Percentiles rank a stretch among this genome's conserved stretches.
Conservation (phyloP, 2,888 invertebrate species). For the Sipunculus nudus region DNA sequence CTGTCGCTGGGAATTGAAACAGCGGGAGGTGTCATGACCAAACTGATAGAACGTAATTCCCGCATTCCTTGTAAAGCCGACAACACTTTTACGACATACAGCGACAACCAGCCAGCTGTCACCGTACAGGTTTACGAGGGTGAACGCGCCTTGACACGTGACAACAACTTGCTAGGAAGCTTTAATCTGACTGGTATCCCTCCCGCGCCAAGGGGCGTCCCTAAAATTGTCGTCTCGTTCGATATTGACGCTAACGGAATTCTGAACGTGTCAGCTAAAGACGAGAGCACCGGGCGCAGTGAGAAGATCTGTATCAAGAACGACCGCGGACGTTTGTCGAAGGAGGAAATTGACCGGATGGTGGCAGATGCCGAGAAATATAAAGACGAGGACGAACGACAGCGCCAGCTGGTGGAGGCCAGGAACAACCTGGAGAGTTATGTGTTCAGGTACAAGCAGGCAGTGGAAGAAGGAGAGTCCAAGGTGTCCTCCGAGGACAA, state of each 20-base stretch:
- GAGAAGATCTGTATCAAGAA: constrained; percentile 86
- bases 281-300: constrained; percentile 79
- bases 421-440: constrained; percentile 55
- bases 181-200: constrained; percentile 59
- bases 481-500: constrained; percentile 76
- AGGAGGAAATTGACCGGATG: constrained; percentile 84
- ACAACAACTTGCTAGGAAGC: constrained; percentile 75
- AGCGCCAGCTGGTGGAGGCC: constrained; percentile 47
- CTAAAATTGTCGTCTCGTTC: constrained; percentile 74
- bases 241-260: constrained; percentile 91
- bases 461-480: constrained; percentile 70
- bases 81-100: constrained; percentile 81
- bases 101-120: constrained; percentile 79
- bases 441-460: constrained; percentile 67
- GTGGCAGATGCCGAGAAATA: constrained; percentile 55
- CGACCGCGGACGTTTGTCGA: constrained; percentile 84
- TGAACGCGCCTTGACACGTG: constrained; percentile 94
- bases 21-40: constrained; percentile 62
- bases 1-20: constrained; percentile 72
- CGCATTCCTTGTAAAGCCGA: constrained; percentile 59
- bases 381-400: constrained; percentile 55
- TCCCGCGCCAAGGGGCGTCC: constrained; percentile 58
- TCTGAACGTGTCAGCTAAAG: constrained; percentile 66
- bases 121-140: constrained; percentile 80
- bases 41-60: constrained; percentile 52